phyloP scores from a whole-genome alignment of 2,888 invertebrate species.

The Macropis europaea region DNA sequence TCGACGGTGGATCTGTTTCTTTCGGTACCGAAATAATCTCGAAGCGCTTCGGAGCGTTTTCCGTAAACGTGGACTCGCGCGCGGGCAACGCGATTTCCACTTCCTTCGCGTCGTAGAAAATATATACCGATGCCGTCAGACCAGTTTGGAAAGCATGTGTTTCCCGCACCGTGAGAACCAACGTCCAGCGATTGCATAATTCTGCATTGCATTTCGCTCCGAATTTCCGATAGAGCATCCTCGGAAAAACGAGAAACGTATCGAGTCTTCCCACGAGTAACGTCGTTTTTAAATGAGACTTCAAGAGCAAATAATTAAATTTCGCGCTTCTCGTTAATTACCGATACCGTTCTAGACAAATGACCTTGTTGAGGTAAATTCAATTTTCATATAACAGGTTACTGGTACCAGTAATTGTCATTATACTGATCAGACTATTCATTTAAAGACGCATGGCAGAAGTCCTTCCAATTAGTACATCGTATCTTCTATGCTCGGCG shows the following conservation, averaged over 20 bases:
- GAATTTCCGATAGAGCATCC: background rate
- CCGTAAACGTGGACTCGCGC: background rate
- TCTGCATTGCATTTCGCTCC: constrained; percentile 16
- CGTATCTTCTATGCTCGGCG: too few relatives aligned
- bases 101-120: background rate
- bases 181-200: constrained; percentile 3
- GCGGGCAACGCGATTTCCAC: constrained; percentile 9
- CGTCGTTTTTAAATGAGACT: too few relatives aligned
- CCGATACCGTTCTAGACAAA: too few relatives aligned
- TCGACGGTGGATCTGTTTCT: background rate
- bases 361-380: too few relatives aligned
- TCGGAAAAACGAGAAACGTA: constrained; percentile 1
- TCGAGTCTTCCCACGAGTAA: too few relatives aligned
- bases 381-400: too few relatives aligned
- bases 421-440: too few relatives aligned
- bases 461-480: too few relatives aligned
- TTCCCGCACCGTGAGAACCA: constrained; percentile 21
- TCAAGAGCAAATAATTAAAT: too few relatives aligned
- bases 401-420: too few relatives aligned
- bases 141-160: constrained; percentile 23
- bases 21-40: background rate
- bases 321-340: too few relatives aligned
- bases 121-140: constrained; percentile 16
- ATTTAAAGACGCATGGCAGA: too few relatives aligned
- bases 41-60: background rate